Evolutionary conservation across 37 sponge, comb jelly and placozoan species (phyloP).

Genomic region (Eunapius fragilis): DNA sequence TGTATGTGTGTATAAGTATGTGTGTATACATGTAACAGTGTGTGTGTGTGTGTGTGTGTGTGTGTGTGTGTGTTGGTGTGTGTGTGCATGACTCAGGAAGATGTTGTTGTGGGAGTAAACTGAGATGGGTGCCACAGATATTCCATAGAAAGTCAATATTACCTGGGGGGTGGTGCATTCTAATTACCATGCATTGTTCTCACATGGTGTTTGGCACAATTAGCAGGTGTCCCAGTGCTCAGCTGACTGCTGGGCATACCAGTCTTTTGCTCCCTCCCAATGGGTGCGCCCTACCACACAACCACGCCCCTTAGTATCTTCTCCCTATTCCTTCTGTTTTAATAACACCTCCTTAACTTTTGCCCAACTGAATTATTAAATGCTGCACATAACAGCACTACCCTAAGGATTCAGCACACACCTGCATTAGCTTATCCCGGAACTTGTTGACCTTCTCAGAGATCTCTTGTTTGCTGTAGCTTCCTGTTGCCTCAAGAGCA

Average conservation of each 20-base stretch:
- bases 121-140: background rate
- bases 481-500: constrained; percentile 70
- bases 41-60: too few species aligned
- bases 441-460: constrained; percentile 56
- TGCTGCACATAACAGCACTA: too few species aligned
- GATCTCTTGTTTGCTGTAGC: constrained; percentile 71
- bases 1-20: too few species aligned
- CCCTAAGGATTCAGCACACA: too few species aligned
- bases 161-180: background rate
- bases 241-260: background rate
- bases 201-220: background rate
- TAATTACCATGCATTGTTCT: background rate
- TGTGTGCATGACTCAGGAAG: too few species aligned
- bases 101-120: background rate
- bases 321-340: background rate
- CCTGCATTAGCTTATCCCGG: constrained; percentile 73
- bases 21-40: too few species aligned
- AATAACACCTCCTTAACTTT: too few species aligned
- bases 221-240: background rate
- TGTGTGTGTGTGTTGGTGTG: too few species aligned
- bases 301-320: background rate
- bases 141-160: background rate
- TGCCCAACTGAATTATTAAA: too few species aligned
- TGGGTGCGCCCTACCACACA: background rate
- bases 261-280: background rate